Percentiles rank a stretch among this genome's conserved stretches.
These are phyloP conservation scores for Thereva unica DNA, from an alignment of 2,888 invertebrate genomes.

Conservation along the genomic window DNA sequence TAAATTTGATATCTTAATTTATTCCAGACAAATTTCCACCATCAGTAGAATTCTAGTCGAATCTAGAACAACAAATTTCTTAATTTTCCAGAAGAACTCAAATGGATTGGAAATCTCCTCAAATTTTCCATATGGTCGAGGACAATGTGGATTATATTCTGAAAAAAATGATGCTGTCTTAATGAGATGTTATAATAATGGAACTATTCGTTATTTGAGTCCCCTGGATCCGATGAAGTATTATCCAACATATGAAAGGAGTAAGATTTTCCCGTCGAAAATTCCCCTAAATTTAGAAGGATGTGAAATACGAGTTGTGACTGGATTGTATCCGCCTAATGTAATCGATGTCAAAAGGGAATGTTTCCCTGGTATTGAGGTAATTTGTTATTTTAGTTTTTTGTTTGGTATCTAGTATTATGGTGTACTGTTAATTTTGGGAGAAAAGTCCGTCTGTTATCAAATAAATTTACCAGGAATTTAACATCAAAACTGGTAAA, in stretches of 20 bases:
- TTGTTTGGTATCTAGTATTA: not conserved
- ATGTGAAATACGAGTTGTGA: slow-evolving; percentile 36
- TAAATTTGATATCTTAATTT: not conserved
- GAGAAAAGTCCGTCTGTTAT: not conserved
- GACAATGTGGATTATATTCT: slow-evolving; percentile 35
- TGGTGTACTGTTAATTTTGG: not conserved
- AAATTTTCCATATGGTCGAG: slow-evolving; percentile 36
- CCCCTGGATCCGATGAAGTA: slow-evolving; percentile 4
- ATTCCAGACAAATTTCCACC: slow-evolving; percentile 5
- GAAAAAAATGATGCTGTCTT: slow-evolving; percentile 26
- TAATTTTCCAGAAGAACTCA: slow-evolving; percentile 22
- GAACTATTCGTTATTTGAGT: not conserved
- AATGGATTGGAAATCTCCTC: slow-evolving; percentile 10
- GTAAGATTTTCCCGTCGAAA: slow-evolving; percentile 34
- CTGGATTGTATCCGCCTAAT: slow-evolving; percentile 40
- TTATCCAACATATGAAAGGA: not conserved
- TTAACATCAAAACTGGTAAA: too few species aligned
- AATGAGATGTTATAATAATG: slow-evolving; percentile 10
- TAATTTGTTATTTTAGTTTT: not conserved
- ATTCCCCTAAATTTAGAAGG: slow-evolving; percentile 29
- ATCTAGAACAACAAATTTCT: slow-evolving; percentile 25
- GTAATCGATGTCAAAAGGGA: slow-evolving; percentile 35
- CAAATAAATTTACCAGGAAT: not conserved
- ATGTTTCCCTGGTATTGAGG: slow-evolving; percentile 38
- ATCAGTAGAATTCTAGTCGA: slow-evolving; percentile 16